A percentile compares a stretch with the other conserved stretches of the same genome.
Conservation (phyloP, 1,140 invertebrate species). For the Apis dorsata region DNA sequence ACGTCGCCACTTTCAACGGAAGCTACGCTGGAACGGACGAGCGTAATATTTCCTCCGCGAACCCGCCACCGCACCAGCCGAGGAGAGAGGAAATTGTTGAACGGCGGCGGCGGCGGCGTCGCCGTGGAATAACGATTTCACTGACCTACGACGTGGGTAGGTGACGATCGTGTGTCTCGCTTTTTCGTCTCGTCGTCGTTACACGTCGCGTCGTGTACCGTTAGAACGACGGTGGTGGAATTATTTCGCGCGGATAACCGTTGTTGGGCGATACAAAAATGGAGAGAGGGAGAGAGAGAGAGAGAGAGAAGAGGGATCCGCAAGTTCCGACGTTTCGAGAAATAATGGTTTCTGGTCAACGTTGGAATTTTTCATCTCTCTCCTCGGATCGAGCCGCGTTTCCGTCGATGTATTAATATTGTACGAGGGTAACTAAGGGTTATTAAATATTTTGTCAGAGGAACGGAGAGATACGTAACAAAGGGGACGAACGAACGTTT, state of each 20-base stretch:
- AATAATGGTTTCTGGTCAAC: not conserved
- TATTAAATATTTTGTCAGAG: not conserved
- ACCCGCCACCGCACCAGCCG: not conserved
- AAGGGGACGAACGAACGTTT: not conserved
- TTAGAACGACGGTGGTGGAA: not conserved
- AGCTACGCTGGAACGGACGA: slow-evolving; percentile 12
- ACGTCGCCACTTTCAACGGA: slow-evolving; percentile 21
- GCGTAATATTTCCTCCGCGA: slow-evolving; percentile 10
- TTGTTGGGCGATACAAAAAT: not conserved
- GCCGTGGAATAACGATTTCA: slow-evolving; percentile 10
- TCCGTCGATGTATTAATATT: not conserved
- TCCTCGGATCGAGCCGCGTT: not conserved
- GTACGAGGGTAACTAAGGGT: not conserved
- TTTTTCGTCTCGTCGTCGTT: not conserved
- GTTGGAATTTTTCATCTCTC: not conserved
- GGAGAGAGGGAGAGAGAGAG: too few relatives aligned
- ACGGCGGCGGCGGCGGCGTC: too few relatives aligned
- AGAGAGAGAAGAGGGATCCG: not conserved
- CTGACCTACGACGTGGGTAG: not conserved
- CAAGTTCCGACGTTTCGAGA: not conserved
- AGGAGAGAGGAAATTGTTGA: not conserved
- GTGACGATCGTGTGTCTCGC: not conserved
- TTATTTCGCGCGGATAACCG: not conserved
- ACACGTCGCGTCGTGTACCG: not conserved
- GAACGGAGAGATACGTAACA: not conserved